Evolutionary conservation across 2,888 invertebrate species (phyloP), one percentile per base, ranked within the genome.

Genomic region (Orthosia gothica): DNA sequence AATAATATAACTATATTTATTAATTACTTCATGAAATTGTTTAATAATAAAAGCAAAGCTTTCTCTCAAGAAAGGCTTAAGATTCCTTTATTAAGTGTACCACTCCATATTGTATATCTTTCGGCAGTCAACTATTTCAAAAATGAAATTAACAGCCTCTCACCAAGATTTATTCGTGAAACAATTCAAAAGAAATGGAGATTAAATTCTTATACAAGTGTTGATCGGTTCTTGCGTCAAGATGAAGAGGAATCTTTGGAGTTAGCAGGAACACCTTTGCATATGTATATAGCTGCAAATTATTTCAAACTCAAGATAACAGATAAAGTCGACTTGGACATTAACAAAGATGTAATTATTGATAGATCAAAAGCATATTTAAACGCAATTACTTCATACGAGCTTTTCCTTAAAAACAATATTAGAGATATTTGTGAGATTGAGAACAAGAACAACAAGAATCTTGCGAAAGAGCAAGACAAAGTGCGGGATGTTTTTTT

Each of bases 261-360:
- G 49, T 81, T 91, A 40, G 82, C 90, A 2, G 89, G 88, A n/a
- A 91, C 90, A 49, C 91, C 91, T 16, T 83, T 92, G 23, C 89
- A 90, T 73, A 85, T 92, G 74, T 91, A 91, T 62, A 72, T 92
- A 70, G 88, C 87, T 23, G 89, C 89, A 3, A 89, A 89, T 74
- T 91, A 90, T 75, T 90, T 91, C 55, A 76, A 81, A 65, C 76
- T 81, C 68, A 87, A 90, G 55, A 82, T 90, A 52, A 87, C 86
- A 71, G 89, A 89, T 47, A 81, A 82, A 73, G 72, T 91, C 16
- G 75, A 85, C 26, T 69, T 90, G n/a, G 54, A 76, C 47, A 5
- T 89, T 47, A 77, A 89, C 59, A 64, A 59, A n/a, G 59, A 79
- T 1, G 85, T 86, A 58, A 72, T 87, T 11, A 65, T 54, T 2